A percentile compares a stretch with the other conserved stretches of the same genome.
Evolutionary conservation across 35 echinoderm and acorn worm genomes (phyloP).

Genomic region (Anneissia japonica): DNA sequence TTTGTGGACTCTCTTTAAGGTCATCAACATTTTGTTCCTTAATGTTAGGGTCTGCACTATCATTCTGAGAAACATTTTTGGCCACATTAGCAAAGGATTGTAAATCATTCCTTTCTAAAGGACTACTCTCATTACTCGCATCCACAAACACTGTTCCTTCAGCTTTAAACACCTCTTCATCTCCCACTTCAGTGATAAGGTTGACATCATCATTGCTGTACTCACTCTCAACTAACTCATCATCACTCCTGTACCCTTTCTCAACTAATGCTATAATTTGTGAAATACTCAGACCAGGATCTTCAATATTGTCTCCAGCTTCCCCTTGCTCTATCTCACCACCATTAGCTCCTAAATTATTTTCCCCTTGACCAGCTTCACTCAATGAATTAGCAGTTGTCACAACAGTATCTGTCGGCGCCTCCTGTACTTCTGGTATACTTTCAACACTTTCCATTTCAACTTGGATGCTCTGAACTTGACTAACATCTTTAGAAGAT

Average conservation of each 20-base stretch:
- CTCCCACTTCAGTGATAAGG: background rate
- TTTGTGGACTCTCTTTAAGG: background rate
- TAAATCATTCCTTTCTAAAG: too few species aligned
- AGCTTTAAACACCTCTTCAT: too few species aligned
- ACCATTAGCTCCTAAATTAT: too few species aligned
- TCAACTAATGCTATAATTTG: background rate
- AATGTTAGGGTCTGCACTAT: background rate
- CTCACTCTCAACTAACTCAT: background rate
- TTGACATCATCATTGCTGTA: background rate
- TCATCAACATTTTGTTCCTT: too few species aligned
- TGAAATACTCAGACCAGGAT: background rate
- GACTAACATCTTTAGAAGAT: background rate
- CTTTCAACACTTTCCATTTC: background rate
- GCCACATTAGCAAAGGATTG: too few species aligned
- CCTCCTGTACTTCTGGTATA: too few species aligned
- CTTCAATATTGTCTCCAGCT: background rate
- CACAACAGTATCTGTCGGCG: too few species aligned
- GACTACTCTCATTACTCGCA: too few species aligned
- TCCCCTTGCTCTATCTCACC: background rate
- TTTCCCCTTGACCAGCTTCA: too few species aligned
- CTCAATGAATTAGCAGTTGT: too few species aligned
- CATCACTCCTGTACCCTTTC: background rate
- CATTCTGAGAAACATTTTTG: background rate
- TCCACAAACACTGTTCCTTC: too few species aligned
- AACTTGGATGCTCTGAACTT: background rate